These are phyloP conservation scores for Apteryx mantelli DNA, from an alignment of 2,113 vertebrate genomes.

Conservation along the genomic window DNA sequence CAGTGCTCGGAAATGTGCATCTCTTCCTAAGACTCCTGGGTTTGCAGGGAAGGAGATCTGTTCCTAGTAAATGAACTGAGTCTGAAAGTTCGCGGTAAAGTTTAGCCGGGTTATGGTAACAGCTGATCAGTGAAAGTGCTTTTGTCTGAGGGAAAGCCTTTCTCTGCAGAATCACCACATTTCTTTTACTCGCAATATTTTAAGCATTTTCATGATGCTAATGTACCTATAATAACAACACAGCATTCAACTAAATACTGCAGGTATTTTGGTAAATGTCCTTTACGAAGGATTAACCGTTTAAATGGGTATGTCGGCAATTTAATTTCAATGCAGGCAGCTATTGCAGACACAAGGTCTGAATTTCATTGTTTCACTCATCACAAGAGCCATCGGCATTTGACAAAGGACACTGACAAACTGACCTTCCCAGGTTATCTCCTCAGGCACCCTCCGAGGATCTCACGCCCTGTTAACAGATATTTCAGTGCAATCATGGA, in stretches of 20 bases:
- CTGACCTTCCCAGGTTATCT: background rate
- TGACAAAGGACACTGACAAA: background rate
- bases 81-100: background rate
- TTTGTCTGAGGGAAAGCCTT: background rate
- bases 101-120: background rate
- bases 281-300: background rate
- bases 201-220: background rate
- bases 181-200: background rate
- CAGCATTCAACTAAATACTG: background rate
- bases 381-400: background rate
- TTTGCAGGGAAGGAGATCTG: background rate
- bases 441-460: background rate
- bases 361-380: background rate
- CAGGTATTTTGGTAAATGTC: background rate
- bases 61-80: background rate
- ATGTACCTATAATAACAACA: background rate
- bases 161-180: rapidly evolving
- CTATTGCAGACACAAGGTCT: background rate
- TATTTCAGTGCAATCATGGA: background rate
- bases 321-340: background rate
- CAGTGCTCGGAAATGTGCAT: background rate
- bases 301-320: background rate
- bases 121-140: background rate
- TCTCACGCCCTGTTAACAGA: background rate
- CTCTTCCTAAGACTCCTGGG: background rate